These are phyloP conservation scores for Archaeoteleia sp. DNA, from an alignment of 2,888 invertebrate genomes.

Conservation along the genomic window DNA sequence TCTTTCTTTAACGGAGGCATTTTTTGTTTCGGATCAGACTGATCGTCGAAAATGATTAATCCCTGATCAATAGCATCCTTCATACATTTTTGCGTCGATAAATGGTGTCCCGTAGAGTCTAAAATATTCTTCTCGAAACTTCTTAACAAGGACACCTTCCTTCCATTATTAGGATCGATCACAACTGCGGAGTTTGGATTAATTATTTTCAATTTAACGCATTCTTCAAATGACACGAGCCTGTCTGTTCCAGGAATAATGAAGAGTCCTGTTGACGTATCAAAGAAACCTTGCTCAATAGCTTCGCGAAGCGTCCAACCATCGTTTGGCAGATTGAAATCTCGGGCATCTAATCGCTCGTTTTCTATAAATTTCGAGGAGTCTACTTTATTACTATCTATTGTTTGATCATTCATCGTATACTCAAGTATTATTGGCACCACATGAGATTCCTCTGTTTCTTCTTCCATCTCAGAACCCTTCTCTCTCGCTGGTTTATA, in stretches of 20 bases:
- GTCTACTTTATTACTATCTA: conserved; percentile 52
- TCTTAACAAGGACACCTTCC: conserved; percentile 81
- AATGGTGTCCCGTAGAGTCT: conserved; percentile 87
- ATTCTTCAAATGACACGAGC: conserved; percentile 89
- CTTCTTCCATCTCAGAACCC: not conserved
- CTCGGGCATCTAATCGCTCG: conserved; percentile 79
- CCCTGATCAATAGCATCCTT: conserved; percentile 83
- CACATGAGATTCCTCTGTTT: conserved; percentile 7
- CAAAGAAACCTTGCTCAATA: conserved; percentile 87
- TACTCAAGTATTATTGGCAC: conserved; percentile 34
- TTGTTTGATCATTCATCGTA: conserved; percentile 4
- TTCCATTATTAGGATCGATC: conserved; percentile 84
- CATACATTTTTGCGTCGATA: conserved; percentile 79
- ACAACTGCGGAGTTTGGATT: conserved; percentile 89
- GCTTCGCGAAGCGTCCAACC: conserved; percentile 91
- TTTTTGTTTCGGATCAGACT: conserved; percentile 74
- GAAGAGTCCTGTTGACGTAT: conserved; percentile 89
- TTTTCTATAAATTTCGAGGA: conserved; percentile 50
- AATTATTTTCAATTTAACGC: conserved; percentile 89
- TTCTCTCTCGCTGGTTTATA: conserved; percentile 18
- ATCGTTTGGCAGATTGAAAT: conserved; percentile 86
- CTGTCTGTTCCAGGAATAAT: conserved; percentile 91
- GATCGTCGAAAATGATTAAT: conserved; percentile 79
- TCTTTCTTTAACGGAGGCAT: conserved; percentile 73
- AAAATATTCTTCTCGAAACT: conserved; percentile 88